phyloP scores from a whole-genome alignment of 2,888 invertebrate genomes.

The Apodemia mormo region DNA sequence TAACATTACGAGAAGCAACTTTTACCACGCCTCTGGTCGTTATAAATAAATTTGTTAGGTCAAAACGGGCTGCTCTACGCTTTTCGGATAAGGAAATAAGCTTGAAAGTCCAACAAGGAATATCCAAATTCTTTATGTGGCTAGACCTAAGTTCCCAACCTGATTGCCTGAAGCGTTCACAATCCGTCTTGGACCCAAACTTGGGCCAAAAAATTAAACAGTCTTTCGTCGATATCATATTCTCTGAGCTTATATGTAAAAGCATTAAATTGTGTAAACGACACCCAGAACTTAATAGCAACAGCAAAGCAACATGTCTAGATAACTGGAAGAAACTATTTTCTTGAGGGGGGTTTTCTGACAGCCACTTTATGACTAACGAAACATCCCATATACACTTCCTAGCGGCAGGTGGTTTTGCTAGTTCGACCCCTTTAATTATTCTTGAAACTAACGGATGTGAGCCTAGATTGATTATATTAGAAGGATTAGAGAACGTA shows the following conservation, averaged over 20 bases:
- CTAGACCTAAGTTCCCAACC: neutral
- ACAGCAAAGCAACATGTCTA: constrained; percentile 17
- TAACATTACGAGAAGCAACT: neutral
- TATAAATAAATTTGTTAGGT: constrained; percentile 25
- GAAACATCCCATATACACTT: constrained; percentile 26
- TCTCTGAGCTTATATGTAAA: neutral
- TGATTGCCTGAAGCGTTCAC: neutral
- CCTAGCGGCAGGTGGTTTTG: neutral
- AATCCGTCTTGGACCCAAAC: constrained; percentile 15
- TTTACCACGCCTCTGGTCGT: constrained; percentile 19
- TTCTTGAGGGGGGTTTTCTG: constrained; percentile 1
- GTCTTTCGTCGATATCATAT: neutral
- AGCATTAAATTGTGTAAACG: constrained; percentile 29
- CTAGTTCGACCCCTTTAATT: constrained; percentile 12
- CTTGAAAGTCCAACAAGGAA: neutral
- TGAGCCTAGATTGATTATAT: neutral
- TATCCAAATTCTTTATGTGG: neutral
- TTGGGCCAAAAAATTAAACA: neutral
- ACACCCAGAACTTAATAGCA: constrained; percentile 25
- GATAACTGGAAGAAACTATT: constrained; percentile 28
- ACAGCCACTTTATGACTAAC: constrained; percentile 25
- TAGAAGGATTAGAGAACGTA: neutral
- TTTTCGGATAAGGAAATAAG: neutral
- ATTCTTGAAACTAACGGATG: neutral
- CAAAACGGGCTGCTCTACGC: neutral